Base-by-base conservation (phyloP, 2,113 vertebrate species). In the Lampris incognitus region DNA sequence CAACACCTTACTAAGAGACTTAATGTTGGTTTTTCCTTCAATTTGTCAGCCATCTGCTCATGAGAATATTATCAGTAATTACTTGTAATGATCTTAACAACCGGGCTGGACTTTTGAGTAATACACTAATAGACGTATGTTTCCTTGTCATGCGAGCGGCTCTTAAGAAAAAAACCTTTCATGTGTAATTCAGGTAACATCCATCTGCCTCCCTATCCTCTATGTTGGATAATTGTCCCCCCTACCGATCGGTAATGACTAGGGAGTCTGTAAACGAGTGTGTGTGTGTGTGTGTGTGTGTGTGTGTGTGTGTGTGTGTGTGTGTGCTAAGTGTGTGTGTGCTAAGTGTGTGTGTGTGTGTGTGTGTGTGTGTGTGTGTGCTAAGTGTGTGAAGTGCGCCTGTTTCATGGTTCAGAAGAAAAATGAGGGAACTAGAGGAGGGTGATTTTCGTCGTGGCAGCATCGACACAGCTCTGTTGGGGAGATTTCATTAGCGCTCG, bases 401-500 rank as follows among this genome's bases (percentile, higher is more conserved):
- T 7, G 7, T 46, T 46, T 46, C 0, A 2, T 0, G 2, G 51
- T 83, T 50, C 50, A 66, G 67, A 69, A 69, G 76, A 84, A 52
- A 81, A 84, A 82, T 59, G 36, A 86, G 57, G 62, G 51, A 59
- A 74, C 69, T 58, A 49, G 63, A 41, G 69, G 0, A 0, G 40
- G 1, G 49, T 46, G 54, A 50, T 44, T 69, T 49, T 68, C 59
- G 72, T 70, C 67, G 24, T 75, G 82, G 66, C 69, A 7, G 46
- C 42, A 69, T 74, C 64, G 65, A 40, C 3, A 4, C 59, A 38
- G 62, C 62, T 69, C 69, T 50, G 72, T 74, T 70, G 51, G 55
- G 67, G 65, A 71, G 11, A 85, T 75, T 77, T 79, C 81, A 86
- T 86, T 85, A 83, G 65, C 2, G 0, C 69, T 58, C 54, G 72